These are phyloP conservation scores for Micromussa lordhowensis DNA, from an alignment of 92 coral and sea anemone genomes.

Conservation along the genomic window DNA sequence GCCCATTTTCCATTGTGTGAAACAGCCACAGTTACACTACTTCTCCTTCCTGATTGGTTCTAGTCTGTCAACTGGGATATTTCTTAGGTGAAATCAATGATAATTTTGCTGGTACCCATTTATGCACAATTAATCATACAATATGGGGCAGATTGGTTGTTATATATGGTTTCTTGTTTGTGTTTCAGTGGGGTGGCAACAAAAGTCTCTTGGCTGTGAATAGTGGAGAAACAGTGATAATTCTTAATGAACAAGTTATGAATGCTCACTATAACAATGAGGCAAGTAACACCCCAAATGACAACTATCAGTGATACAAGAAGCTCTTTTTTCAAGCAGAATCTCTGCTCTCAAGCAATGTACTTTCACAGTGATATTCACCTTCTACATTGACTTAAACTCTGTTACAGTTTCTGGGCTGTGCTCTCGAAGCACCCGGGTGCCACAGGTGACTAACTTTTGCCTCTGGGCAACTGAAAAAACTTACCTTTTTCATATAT, in stretches of 20 bases:
- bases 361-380: too few species aligned
- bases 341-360: too few species aligned
- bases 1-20: background rate
- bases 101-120: background rate
- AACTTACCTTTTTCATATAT: too few species aligned
- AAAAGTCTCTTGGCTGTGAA: conserved; percentile 92
- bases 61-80: background rate
- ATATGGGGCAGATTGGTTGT: background rate
- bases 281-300: conserved; percentile 48
- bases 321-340: too few species aligned
- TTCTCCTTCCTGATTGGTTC: background rate
- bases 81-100: background rate
- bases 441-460: too few species aligned
- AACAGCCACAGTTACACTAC: background rate
- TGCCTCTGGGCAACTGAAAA: too few species aligned
- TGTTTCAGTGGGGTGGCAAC: conserved; percentile 82
- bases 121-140: background rate
- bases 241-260: conserved; percentile 97
- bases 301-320: background rate
- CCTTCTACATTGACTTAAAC: too few species aligned
- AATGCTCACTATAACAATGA: conserved; percentile 88
- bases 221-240: conserved; percentile 87
- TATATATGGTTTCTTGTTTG: background rate
- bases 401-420: too few species aligned
- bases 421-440: too few species aligned